Conservation (phyloP, 1,140 invertebrate genomes). For the Bicyclus anynana region DNA sequence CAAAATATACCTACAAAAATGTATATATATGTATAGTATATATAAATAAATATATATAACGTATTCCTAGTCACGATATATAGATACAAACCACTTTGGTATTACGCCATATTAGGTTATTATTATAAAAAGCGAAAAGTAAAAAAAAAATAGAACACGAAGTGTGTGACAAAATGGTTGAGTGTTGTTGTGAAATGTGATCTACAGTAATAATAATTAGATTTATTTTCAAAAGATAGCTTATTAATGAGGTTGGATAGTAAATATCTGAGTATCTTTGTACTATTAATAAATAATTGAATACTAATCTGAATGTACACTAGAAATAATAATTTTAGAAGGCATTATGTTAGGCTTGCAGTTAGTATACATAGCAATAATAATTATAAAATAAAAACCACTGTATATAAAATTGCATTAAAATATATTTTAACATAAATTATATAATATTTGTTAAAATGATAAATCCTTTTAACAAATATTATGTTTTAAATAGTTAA, state of each 20-base stretch:
- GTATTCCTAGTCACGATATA: constrained; percentile 59
- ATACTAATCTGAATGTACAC: not conserved
- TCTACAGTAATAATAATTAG: constrained; percentile 43
- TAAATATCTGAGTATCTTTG: not conserved
- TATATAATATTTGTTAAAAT: not conserved
- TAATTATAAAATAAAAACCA: not conserved
- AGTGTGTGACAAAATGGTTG: constrained; percentile 32
- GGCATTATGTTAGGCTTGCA: constrained; percentile 26
- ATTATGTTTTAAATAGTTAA: not conserved
- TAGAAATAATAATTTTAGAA: constrained; percentile 28
- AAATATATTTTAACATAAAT: not conserved
- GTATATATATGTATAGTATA: constrained; percentile 30
- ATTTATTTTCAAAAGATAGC: constrained; percentile 7
- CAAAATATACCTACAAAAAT: constrained; percentile 19
- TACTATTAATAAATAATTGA: constrained; percentile 5
- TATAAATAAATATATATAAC: constrained; percentile 34
- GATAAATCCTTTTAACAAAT: not conserved
- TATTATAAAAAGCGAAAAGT: constrained; percentile 30
- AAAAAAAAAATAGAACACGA: constrained; percentile 36
- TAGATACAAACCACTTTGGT: constrained; percentile 33
- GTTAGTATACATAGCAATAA: constrained; percentile 13
- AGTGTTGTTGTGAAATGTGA: constrained; percentile 52
- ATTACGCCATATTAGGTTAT: constrained; percentile 39
- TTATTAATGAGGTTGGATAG: not conserved
- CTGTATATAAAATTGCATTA: not conserved